Evolutionary conservation across 2,797 vertebrate species (phyloP).

Genomic region (Columba guinea): DNA sequence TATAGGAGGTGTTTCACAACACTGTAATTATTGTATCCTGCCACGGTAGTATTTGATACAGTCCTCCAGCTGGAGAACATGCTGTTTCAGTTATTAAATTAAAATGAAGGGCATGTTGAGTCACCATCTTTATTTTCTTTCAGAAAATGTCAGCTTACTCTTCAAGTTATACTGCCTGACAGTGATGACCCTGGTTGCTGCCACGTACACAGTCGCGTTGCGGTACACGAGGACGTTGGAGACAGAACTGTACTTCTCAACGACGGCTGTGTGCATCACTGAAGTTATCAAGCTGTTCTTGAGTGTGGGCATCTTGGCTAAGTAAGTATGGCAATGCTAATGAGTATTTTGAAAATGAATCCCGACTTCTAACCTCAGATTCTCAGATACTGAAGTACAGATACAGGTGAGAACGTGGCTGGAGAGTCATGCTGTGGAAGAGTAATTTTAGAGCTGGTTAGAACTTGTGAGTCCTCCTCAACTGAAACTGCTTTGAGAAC

Average conservation of each 20-base stretch:
- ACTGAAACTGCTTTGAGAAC: not conserved
- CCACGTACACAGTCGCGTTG: constrained; percentile 87
- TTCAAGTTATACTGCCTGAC: constrained; percentile 96
- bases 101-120: not conserved
- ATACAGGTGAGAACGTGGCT: not conserved
- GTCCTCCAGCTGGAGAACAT: not conserved
- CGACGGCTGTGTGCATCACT: constrained; percentile 90
- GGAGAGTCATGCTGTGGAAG: not conserved
- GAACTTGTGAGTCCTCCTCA: not conserved
- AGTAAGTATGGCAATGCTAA: constrained; percentile 79
- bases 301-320: constrained; percentile 89
- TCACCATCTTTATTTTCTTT: not conserved
- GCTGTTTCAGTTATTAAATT: not conserved
- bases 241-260: constrained; percentile 89
- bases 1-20: not conserved
- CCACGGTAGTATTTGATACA: not conserved
- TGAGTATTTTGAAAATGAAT: not conserved
- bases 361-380: not conserved
- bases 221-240: constrained; percentile 89
- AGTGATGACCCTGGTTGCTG: constrained; percentile 96
- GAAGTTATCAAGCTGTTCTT: constrained; percentile 92
- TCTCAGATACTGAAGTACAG: not conserved
- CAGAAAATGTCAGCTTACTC: constrained; percentile 87
- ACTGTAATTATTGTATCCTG: not conserved
- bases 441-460: not conserved